phyloP scores from a whole-genome alignment of 2,797 vertebrate species.

The Oceanodroma leucorhoa region DNA sequence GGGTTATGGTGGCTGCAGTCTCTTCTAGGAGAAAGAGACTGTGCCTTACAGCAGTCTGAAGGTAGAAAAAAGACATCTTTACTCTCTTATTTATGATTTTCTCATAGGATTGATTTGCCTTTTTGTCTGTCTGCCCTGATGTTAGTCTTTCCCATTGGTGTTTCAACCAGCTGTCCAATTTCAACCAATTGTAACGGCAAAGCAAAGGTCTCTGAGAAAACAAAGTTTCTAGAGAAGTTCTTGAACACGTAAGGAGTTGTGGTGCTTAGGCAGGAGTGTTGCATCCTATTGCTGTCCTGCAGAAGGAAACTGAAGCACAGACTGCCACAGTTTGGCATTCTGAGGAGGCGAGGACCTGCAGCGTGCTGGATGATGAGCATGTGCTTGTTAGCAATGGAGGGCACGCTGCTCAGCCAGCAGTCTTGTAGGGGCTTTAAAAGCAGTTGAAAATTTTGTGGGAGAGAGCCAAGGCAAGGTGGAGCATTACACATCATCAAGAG shows the following conservation, averaged over 20 bases:
- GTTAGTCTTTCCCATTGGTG: not conserved
- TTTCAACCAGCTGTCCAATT: not conserved
- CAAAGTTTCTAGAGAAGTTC: not conserved
- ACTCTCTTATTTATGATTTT: not conserved
- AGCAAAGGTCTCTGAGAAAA: not conserved
- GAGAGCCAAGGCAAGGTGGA: not conserved
- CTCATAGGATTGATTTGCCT: not conserved
- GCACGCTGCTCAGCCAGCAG: not conserved
- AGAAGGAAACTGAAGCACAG: not conserved
- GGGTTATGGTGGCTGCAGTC: not conserved
- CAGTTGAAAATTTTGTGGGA: not conserved
- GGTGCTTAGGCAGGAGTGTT: not conserved
- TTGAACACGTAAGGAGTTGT: not conserved
- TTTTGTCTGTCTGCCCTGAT: not conserved
- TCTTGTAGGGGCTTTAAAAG: not conserved
- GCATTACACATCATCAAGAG: not conserved
- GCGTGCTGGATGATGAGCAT: accelerated
- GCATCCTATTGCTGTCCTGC: not conserved
- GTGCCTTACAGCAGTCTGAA: not conserved
- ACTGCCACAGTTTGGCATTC: not conserved
- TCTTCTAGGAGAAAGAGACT: not conserved
- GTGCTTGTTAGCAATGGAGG: not conserved
- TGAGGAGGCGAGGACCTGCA: not conserved
- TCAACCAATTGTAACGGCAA: not conserved
- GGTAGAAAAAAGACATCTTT: not conserved